A percentile compares a stretch with the other conserved stretches of the same genome.
Evolutionary conservation across 1,140 invertebrate species (phyloP).

Genomic region (Caenorhabditis briggsae): DNA sequence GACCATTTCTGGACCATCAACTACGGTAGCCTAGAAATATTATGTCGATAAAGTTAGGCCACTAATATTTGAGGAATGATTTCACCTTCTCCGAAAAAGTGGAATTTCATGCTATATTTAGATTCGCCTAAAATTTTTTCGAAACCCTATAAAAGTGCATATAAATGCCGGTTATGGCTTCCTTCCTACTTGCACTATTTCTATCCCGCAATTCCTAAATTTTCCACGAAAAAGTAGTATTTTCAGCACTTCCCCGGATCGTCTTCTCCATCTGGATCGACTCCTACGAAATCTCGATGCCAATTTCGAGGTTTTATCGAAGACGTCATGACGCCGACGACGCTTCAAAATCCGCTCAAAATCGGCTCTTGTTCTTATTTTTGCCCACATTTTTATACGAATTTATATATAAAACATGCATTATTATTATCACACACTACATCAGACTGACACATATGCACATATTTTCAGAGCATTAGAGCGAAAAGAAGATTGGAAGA

Average conservation of each 20-base stretch:
- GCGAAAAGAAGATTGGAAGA: background rate
- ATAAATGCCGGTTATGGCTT: no score
- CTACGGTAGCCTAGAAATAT: no score
- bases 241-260: conserved; percentile 14
- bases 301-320: background rate
- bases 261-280: conserved; percentile 33
- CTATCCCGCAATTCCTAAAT: background rate
- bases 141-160: no score
- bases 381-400: background rate
- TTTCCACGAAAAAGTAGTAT: background rate
- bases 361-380: conserved; percentile 12
- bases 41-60: no score
- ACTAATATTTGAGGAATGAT: no score
- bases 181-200: background rate
- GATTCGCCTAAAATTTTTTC: no score
- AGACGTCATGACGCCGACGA: background rate
- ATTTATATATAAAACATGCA: background rate
- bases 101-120: no score
- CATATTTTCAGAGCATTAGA: conserved; percentile 21
- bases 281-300: conserved; percentile 1
- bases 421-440: background rate
- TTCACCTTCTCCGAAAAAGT: no score
- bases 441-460: background rate
- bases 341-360: background rate
- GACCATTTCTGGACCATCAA: no score